A percentile compares a stretch with the other conserved stretches of the same genome.
phyloP scores from a whole-genome alignment of 1,140 invertebrate genomes.

The Calliphora vicina region DNA sequence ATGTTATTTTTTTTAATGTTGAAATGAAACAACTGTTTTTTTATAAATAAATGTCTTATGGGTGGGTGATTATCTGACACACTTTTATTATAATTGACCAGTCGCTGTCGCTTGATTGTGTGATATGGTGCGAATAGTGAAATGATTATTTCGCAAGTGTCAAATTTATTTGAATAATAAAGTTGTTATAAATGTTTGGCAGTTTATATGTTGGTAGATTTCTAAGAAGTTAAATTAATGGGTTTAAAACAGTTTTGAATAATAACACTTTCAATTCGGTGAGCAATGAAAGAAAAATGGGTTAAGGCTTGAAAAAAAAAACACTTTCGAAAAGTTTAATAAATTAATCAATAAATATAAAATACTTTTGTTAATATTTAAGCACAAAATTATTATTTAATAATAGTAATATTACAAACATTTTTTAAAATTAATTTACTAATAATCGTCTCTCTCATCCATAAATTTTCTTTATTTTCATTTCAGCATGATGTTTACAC shows the following conservation, averaged over 20 bases:
- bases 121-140: neutral
- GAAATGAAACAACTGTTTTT: neutral
- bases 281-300: neutral
- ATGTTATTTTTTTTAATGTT: neutral
- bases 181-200: neutral
- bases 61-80: slow-evolving; percentile 4
- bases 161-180: neutral
- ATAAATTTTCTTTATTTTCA: neutral
- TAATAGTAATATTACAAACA: neutral
- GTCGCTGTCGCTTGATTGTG: neutral
- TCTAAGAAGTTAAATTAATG: neutral
- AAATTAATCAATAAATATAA: neutral
- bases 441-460: too few relatives aligned
- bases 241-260: neutral
- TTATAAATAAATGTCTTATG: neutral
- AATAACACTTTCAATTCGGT: neutral
- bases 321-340: neutral
- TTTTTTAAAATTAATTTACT: neutral
- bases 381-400: too few relatives aligned
- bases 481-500: neutral
- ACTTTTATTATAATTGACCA: neutral
- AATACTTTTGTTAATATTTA: too few relatives aligned
- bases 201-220: too few relatives aligned
- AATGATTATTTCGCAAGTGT: neutral
- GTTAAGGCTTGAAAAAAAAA: neutral